These are phyloP conservation scores for Trichogramma dendrolimi DNA, from an alignment of 2,888 invertebrate genomes.

Conservation along the genomic window DNA sequence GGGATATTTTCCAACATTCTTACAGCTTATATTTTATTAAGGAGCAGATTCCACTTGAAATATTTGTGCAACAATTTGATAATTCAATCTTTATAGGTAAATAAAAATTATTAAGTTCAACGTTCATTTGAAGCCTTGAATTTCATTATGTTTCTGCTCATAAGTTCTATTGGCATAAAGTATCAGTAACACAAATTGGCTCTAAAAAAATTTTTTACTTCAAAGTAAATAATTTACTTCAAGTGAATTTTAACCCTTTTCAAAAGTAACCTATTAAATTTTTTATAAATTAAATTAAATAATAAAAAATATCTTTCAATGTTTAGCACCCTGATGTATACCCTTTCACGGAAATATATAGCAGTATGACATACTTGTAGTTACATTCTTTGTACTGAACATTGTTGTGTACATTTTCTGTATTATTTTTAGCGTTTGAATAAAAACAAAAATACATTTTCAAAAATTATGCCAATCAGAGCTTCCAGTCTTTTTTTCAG, in stretches of 20 bases:
- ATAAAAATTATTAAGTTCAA: background rate
- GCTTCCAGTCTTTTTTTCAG: too few species aligned
- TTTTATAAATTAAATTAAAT: background rate
- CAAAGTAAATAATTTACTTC: slow-evolving; percentile 2
- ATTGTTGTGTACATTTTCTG: too few species aligned
- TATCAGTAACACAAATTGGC: slow-evolving; percentile 23
- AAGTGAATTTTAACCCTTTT: background rate
- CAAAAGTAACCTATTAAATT: background rate
- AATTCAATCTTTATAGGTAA: slow-evolving; percentile 7
- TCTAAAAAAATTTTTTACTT: slow-evolving; percentile 6
- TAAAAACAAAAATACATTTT: too few species aligned
- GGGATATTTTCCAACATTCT: slow-evolving; percentile 41
- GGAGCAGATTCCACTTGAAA: slow-evolving; percentile 11
- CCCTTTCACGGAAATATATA: too few species aligned
- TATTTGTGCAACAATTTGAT: slow-evolving; percentile 14
- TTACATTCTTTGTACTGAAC: too few species aligned
- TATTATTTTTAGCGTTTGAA: too few species aligned
- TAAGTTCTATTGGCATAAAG: slow-evolving; percentile 27
- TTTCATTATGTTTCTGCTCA: slow-evolving; percentile 13
- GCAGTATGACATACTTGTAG: too few species aligned
- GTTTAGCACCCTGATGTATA: too few species aligned
- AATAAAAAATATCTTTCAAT: too few species aligned
- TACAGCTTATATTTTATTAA: slow-evolving; percentile 21
- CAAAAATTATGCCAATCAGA: too few species aligned
- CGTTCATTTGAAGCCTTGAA: slow-evolving; percentile 5